phyloP scores from a whole-genome alignment of 2,113 vertebrate genomes.

The Melanostigma gelatinosum region DNA sequence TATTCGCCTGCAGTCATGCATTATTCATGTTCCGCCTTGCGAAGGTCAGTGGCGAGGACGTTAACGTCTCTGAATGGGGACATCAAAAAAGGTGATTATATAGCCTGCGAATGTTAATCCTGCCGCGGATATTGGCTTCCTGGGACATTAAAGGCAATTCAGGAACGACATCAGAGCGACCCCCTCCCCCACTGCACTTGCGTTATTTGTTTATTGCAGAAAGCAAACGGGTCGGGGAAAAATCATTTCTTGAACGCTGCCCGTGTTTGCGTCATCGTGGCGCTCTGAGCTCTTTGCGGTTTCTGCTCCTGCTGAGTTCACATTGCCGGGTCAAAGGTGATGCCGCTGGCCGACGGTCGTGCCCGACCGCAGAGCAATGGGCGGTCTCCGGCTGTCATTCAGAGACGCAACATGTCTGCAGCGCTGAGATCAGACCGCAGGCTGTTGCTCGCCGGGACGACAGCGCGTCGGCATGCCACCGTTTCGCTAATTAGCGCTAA shows the following conservation, averaged over 20 bases:
- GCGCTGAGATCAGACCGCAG: no score
- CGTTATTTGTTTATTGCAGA: background rate
- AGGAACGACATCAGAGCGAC: background rate
- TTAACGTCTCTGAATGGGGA: slow-evolving; percentile 33
- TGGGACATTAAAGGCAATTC: slow-evolving; percentile 11
- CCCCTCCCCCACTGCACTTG: background rate
- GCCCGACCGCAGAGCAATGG: slow-evolving; percentile 27
- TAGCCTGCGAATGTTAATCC: slow-evolving; percentile 29
- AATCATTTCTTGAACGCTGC: background rate
- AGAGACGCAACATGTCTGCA: background rate
- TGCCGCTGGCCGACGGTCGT: slow-evolving; percentile 16
- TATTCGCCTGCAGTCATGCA: slow-evolving; percentile 17
- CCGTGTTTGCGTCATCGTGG: slow-evolving; percentile 17
- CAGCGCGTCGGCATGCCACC: background rate
- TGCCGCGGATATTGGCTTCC: background rate
- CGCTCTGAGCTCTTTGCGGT: slow-evolving; percentile 22
- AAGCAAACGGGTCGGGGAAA: background rate
- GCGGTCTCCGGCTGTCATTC: slow-evolving; percentile 16
- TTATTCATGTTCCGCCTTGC: slow-evolving; percentile 39
- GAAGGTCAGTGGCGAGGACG: slow-evolving; percentile 57
- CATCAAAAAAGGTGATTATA: slow-evolving; percentile 58
- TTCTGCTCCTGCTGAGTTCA: slow-evolving; percentile 3
- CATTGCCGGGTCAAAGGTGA: slow-evolving; percentile 34
- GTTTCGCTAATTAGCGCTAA: no score
- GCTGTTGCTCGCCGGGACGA: no score